phyloP scores from a whole-genome alignment of 2,888 invertebrate species.

The Pilophorus perplexus region DNA sequence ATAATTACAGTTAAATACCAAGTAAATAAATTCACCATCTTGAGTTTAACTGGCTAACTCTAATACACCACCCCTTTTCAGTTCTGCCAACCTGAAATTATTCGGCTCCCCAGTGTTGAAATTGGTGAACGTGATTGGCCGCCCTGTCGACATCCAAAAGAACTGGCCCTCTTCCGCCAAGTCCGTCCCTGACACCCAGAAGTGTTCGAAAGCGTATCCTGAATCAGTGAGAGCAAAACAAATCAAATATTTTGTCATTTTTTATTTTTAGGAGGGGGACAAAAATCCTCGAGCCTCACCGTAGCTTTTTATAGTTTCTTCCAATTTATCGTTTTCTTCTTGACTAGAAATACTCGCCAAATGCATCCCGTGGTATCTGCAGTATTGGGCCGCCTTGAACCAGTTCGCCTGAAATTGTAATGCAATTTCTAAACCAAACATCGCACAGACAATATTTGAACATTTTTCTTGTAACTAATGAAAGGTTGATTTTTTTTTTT shows the following conservation, averaged over 20 bases:
- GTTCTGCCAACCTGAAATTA: slow-evolving; percentile 75
- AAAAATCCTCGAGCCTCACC: too few relatives aligned
- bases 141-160: slow-evolving; percentile 90
- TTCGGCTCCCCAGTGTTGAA: slow-evolving; percentile 94
- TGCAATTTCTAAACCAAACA: neutral
- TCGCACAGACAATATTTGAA: neutral
- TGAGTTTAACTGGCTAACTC: too few relatives aligned
- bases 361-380: slow-evolving; percentile 90
- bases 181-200: slow-evolving; percentile 91
- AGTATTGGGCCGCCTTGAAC: slow-evolving; percentile 88
- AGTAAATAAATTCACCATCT: too few relatives aligned
- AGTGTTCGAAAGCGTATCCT: slow-evolving; percentile 87
- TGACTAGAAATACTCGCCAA: slow-evolving; percentile 85
- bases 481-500: too few relatives aligned
- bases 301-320: slow-evolving; percentile 85
- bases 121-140: slow-evolving; percentile 84
- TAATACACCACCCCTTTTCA: neutral
- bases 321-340: slow-evolving; percentile 85
- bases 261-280: too few relatives aligned
- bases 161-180: slow-evolving; percentile 86
- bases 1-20: neutral
- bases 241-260: too few relatives aligned
- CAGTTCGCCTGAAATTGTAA: slow-evolving; percentile 74
- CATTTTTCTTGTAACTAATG: too few relatives aligned
- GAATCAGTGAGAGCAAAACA: slow-evolving; percentile 48